These are phyloP conservation scores for Hypomecis atomaria DNA, from an alignment of 2,888 invertebrate genomes.

Conservation along the genomic window DNA sequence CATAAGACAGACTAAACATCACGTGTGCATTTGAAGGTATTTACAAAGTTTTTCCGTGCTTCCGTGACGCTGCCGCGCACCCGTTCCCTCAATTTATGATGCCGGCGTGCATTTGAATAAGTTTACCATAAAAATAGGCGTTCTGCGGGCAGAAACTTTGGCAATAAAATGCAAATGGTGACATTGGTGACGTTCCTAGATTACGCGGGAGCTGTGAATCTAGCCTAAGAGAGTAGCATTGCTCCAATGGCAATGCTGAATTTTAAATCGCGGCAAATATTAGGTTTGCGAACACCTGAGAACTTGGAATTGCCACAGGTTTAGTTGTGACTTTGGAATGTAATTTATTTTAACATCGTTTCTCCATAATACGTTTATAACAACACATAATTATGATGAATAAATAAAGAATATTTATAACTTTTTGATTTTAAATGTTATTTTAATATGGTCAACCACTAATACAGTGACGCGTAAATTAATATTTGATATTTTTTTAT, in stretches of 20 bases:
- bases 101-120: slow-evolving; percentile 80
- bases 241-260: slow-evolving; percentile 27
- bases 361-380: too few species aligned
- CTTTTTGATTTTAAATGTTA: too few species aligned
- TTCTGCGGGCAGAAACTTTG: slow-evolving; percentile 77
- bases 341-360: background rate
- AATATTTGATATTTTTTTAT: too few species aligned
- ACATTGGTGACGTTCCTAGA: slow-evolving; percentile 66
- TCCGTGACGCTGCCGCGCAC: slow-evolving; percentile 71
- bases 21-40: slow-evolving; percentile 36
- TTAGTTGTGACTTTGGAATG: background rate
- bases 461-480: too few species aligned
- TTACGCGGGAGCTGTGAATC: slow-evolving; percentile 45
- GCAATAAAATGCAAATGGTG: slow-evolving; percentile 84
- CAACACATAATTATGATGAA: too few species aligned
- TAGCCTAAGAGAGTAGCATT: slow-evolving; percentile 41
- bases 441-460: too few species aligned
- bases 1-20: slow-evolving; percentile 21
- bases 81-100: slow-evolving; percentile 80
- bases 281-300: slow-evolving; percentile 11
- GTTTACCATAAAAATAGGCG: slow-evolving; percentile 82
- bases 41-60: slow-evolving; percentile 62
- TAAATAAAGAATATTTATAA: too few species aligned
- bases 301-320: background rate
- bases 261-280: slow-evolving; percentile 37